Evolutionary conservation across 92 coral and sea anemone species (phyloP), one percentile per base, ranked within the genome.

Genomic region (Phenganax subtilis): DNA sequence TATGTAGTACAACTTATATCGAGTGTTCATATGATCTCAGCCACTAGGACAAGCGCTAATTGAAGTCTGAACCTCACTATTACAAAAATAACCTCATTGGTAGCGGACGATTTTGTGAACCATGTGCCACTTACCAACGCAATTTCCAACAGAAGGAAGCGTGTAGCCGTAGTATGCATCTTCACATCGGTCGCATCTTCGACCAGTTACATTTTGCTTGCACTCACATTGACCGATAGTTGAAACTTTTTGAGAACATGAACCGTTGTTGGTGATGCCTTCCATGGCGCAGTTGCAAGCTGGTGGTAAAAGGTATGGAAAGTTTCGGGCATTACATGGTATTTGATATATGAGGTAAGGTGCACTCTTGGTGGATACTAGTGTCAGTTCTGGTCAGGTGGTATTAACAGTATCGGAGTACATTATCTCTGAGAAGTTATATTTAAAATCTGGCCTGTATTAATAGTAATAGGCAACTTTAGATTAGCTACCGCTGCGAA

Each of bases 151-250:
- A 27, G 92, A 94, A 10, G 83, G 85, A 9, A 82, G 58, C 47
- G 57, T 31, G 75, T 91, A 94, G 8, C 98, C 98, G 90, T 91
- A 94, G 72, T 86, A 94, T 3, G 98, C 87, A 74, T 91, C 98
- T 31, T 81, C 82, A 74, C 98, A 94, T 15, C 74, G 57, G 67
- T 92, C 91, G 68, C 98, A 94, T 65, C 87, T 90, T 55, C 96
- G 89, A 12, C 97, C 98, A 27, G 98, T 94, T 20, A 94, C 98
- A 89, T 94, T 92, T 10, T 75, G 85, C 69, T 87, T 88, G 74
- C 98, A 94, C 81, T 86, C 91, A 76, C 98, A 94, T 84, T 94
- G 98, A 74, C 98, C 98, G 71, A 90, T 92, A 28, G 97, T 89
- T 8, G 83, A 9, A n/a, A 51, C 17, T 20, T 79, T 25, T 56